phyloP scores from a whole-genome alignment of 2,113 vertebrate species.

The Agapornis roseicollis region DNA sequence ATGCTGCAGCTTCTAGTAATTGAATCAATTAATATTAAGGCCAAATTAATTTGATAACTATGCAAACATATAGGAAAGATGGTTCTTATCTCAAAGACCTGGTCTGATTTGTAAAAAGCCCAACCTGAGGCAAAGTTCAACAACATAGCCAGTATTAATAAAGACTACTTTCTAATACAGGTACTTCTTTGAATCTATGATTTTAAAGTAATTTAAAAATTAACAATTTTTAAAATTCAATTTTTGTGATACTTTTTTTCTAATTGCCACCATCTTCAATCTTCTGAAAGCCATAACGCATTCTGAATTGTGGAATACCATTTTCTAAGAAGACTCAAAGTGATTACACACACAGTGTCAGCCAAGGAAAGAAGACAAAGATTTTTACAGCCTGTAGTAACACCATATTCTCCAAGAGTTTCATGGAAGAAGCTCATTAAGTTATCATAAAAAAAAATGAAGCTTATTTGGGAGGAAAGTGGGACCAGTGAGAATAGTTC shows the following conservation, averaged over 20 bases:
- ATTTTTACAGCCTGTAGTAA: neutral
- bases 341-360: neutral
- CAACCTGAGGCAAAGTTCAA: neutral
- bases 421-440: neutral
- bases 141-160: neutral
- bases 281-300: neutral
- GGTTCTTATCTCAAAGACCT: neutral
- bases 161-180: neutral
- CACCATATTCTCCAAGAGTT: neutral
- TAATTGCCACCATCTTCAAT: neutral
- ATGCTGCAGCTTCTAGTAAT: neutral
- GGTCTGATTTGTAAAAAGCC: neutral
- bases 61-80: neutral
- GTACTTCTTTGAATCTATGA: neutral
- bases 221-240: neutral
- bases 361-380: neutral
- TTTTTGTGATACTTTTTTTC: neutral
- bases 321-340: neutral
- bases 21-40: neutral
- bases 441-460: neutral
- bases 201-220: neutral
- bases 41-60: neutral
- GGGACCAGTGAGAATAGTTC: neutral
- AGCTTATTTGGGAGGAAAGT: neutral
- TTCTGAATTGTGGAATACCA: neutral